Evolutionary conservation across 2,113 vertebrate species (phyloP), one percentile per base, ranked within the genome.

Genomic region (Elanoides forficatus): DNA sequence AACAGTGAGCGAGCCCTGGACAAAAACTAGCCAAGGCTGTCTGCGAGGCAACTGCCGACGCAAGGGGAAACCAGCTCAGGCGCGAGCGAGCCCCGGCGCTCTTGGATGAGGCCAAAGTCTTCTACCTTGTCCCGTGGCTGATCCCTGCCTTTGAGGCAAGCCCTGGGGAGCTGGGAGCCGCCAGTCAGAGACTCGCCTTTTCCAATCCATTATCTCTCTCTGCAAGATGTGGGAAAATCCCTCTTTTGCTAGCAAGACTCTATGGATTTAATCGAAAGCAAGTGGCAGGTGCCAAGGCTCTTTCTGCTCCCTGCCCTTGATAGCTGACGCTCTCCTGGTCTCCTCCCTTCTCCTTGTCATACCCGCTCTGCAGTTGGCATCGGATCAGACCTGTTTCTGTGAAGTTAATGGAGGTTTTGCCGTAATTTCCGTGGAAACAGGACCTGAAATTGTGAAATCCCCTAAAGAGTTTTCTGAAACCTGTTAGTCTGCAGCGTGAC

Each of bases 71-170:
- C 13, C 34, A 58, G 17, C 25, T 34, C 18, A 30, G 50, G 26
- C 6, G 1, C 0, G 6, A 65, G 15, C 22, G 17, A 88, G 3
- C 38, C 7, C 7, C 0, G 0, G 15, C 1, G 1, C 14, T 52
- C 42, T 38, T 18, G 43, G 26, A 13, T 15, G 10, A 23, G 18
- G 32, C 10, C 43, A 48, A 63, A 63, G 5, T 14, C 34, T 58
- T 42, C 45, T 52, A 5, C 48, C 1, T 9, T 19, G 10, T 38
- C 17, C 63, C 36, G 12, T 4, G 50, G 26, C 29, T 76, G 36
- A 73, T 27, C 34, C 15, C 50, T 40, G 53, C 25, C 40, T 21
- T 65, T 2, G 3, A 59, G 58, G 38, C 7, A 63, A 59, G 13
- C 8, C 32, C 29, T 29, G 23, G 16, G 19, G 16, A 67, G 11